These are phyloP conservation scores for Troglohyphantes excavatus DNA, from an alignment of 2,888 invertebrate species.

Conservation along the genomic window DNA sequence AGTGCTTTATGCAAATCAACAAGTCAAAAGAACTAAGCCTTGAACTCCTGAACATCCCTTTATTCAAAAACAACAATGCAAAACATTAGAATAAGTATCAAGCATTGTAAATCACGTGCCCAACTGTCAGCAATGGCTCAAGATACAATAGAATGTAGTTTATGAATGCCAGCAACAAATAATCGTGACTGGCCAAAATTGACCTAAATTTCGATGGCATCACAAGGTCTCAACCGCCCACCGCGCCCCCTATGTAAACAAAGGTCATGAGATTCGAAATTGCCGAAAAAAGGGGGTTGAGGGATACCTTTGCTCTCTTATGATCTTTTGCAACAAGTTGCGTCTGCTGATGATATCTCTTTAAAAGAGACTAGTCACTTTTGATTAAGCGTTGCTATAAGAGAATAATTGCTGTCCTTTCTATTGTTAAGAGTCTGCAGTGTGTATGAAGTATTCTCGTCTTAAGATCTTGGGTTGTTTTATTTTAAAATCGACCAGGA, in stretches of 20 bases:
- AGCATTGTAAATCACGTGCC: conserved; percentile 1
- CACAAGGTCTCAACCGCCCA: conserved; percentile 48
- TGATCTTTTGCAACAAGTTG: neutral
- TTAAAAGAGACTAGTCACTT: neutral
- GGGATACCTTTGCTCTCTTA: neutral
- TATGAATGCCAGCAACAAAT: neutral
- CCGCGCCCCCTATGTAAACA: conserved; percentile 18
- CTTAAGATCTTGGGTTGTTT: neutral
- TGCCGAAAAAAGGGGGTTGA: neutral
- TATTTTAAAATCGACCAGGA: neutral
- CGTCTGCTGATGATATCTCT: neutral
- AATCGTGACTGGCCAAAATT: conserved; percentile 56
- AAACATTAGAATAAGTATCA: neutral
- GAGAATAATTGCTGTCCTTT: neutral
- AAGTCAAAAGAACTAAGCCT: neutral
- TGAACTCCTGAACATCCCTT: neutral
- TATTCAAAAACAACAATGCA: neutral
- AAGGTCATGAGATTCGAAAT: conserved; percentile 6
- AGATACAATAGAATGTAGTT: conserved; percentile 9
- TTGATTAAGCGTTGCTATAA: neutral
- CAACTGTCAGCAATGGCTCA: neutral
- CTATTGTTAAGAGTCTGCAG: neutral
- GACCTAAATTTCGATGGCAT: conserved; percentile 62
- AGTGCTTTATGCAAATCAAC: neutral
- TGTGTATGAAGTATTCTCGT: neutral